These are phyloP conservation scores for Yponomeuta malinellus DNA, from an alignment of 2,888 invertebrate genomes.

Conservation along the genomic window DNA sequence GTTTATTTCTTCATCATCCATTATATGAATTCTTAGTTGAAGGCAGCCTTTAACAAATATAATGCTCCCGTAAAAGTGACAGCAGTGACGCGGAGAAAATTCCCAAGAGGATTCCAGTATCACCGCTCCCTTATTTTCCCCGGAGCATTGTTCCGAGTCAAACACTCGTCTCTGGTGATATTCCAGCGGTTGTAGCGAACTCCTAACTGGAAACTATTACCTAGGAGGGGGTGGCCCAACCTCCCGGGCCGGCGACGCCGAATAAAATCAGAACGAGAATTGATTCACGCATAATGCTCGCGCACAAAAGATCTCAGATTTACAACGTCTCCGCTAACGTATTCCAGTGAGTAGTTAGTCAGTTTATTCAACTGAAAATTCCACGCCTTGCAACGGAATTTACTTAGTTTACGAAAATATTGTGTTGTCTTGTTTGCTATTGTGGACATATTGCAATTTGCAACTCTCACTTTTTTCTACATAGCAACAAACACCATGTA, in stretches of 20 bases:
- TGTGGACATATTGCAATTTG: too few species aligned
- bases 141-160: conserved; percentile 9
- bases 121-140: not conserved
- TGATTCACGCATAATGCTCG: conserved; percentile 54
- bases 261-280: conserved; percentile 66
- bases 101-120: not conserved
- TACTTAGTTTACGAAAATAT: too few species aligned
- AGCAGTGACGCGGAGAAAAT: not conserved
- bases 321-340: conserved; percentile 29
- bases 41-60: too few species aligned
- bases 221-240: conserved; percentile 34
- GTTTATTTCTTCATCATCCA: too few species aligned
- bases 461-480: not conserved
- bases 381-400: too few species aligned
- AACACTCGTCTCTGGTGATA: not conserved
- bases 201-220: conserved; percentile 59
- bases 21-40: too few species aligned
- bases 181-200: conserved; percentile 9
- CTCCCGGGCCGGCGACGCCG: conserved; percentile 44
- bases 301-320: conserved; percentile 43
- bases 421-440: too few species aligned
- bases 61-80: too few species aligned
- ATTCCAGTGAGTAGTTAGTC: not conserved
- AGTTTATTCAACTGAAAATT: conserved; percentile 6
- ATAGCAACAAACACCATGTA: conserved; percentile 19